Evolutionary conservation across 2,797 vertebrate species (phyloP).

Genomic region (Sylvilagus floridanus): DNA sequence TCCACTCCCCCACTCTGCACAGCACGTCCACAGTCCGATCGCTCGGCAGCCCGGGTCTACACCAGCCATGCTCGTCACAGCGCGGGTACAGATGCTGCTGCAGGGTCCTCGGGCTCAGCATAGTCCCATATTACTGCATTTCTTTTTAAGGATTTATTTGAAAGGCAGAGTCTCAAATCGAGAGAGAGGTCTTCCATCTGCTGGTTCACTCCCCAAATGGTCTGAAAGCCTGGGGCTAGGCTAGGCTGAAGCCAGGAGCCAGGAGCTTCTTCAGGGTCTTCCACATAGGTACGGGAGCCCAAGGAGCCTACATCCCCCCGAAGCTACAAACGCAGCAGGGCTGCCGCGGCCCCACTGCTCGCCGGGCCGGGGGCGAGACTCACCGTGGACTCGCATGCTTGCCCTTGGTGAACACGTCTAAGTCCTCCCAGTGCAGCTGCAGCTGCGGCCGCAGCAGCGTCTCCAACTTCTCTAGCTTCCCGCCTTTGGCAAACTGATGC

Average conservation of each 20-base stretch:
- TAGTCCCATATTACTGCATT: background rate
- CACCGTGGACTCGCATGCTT: slow-evolving; percentile 87
- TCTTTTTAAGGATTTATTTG: no score
- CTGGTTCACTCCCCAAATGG: no score
- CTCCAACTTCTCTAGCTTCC: slow-evolving; percentile 90
- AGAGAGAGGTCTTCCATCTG: no score
- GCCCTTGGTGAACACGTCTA: slow-evolving; percentile 87
- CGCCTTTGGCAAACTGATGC: slow-evolving; percentile 89
- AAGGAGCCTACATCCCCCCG: background rate
- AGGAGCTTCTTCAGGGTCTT: no score
- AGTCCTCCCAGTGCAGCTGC: slow-evolving; percentile 89
- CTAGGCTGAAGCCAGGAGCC: no score
- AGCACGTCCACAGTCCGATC: rapidly evolving
- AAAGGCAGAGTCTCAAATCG: no score
- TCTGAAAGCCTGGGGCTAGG: no score
- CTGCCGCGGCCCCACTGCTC: rapidly evolving
- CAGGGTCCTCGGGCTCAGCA: background rate
- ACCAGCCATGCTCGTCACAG: background rate
- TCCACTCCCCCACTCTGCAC: background rate
- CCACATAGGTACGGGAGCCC: no score
- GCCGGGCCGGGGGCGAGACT: slow-evolving; percentile 70
- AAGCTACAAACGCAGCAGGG: rapidly evolving
- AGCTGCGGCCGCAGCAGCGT: slow-evolving; percentile 88
- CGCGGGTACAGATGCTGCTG: background rate
- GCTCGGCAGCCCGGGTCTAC: rapidly evolving